Percentiles rank a stretch among this genome's conserved stretches.
phyloP scores from a whole-genome alignment of 2,113 vertebrate genomes.

The Sorex fumeus region DNA sequence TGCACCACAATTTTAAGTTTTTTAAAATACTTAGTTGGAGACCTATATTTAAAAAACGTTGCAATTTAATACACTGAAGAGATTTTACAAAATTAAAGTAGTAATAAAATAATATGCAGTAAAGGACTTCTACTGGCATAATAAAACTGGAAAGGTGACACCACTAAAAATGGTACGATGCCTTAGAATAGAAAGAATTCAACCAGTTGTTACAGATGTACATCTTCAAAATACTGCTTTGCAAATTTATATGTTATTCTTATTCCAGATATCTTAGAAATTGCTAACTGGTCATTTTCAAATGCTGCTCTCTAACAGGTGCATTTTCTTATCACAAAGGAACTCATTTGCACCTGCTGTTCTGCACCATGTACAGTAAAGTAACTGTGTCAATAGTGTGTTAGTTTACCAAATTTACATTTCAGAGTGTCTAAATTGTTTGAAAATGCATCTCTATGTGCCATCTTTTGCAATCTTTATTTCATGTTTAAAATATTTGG shows the following conservation, averaged over 20 bases:
- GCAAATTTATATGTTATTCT: slow-evolving; percentile 64
- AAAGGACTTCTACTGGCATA: neutral
- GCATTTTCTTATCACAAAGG: slow-evolving; percentile 75
- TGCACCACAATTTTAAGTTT: no score
- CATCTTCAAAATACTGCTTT: slow-evolving; percentile 59
- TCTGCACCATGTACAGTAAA: slow-evolving; percentile 73
- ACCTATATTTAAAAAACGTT: no score
- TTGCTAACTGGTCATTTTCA: slow-evolving; percentile 61
- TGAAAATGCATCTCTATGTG: slow-evolving; percentile 81
- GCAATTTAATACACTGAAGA: no score
- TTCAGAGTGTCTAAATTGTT: slow-evolving; percentile 86
- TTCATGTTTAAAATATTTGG: slow-evolving; percentile 80
- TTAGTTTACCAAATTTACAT: slow-evolving; percentile 84
- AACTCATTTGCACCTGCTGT: slow-evolving; percentile 80
- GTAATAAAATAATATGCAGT: slow-evolving; percentile 26
- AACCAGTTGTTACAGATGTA: slow-evolving; percentile 48
- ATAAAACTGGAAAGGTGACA: slow-evolving; percentile 34
- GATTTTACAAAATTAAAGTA: neutral
- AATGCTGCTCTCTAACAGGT: slow-evolving; percentile 74
- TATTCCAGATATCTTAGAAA: slow-evolving; percentile 65
- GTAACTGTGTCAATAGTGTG: slow-evolving; percentile 67
- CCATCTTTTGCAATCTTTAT: slow-evolving; percentile 72
- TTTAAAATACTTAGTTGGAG: no score
- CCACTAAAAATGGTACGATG: slow-evolving; percentile 18
- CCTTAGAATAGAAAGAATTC: slow-evolving; percentile 39